Conservation (phyloP, 1,140 invertebrate species). For the Copidosoma floridanum region DNA sequence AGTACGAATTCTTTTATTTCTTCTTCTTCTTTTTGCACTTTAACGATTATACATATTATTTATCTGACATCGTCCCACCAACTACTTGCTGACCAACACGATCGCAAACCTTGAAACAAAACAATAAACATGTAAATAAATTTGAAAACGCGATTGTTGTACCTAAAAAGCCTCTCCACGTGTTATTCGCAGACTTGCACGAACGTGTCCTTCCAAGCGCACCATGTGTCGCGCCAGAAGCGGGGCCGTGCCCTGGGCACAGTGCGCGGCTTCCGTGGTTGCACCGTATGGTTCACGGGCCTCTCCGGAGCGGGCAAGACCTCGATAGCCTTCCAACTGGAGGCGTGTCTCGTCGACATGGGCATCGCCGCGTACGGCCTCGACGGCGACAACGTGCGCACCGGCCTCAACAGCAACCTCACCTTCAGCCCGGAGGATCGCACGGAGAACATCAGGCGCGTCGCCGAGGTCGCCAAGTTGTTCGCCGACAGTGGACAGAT, state of each 20-base stretch:
- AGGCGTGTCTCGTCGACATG: slow-evolving; percentile 82
- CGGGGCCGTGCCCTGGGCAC: slow-evolving; percentile 87
- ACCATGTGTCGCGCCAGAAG: slow-evolving; percentile 91
- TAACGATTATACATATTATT: too few species aligned
- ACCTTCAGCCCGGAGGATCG: slow-evolving; percentile 92
- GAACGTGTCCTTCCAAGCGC: slow-evolving; percentile 91
- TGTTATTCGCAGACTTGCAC: slow-evolving; percentile 59
- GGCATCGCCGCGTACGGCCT: slow-evolving; percentile 93
- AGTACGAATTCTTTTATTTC: background rate
- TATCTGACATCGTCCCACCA: too few species aligned
- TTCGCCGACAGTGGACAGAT: slow-evolving; percentile 98
- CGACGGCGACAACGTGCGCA: slow-evolving; percentile 97
- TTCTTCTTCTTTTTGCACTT: too few species aligned
- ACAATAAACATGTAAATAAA: too few species aligned
- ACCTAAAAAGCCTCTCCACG: background rate
- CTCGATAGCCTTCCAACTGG: slow-evolving; percentile 94
- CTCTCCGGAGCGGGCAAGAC: slow-evolving; percentile 97
- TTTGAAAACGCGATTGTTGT: background rate
- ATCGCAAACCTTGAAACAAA: too few species aligned
- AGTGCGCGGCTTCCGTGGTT: slow-evolving; percentile 91
- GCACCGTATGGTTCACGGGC: slow-evolving; percentile 98
- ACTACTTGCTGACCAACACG: too few species aligned
- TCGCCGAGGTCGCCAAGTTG: slow-evolving; percentile 95
- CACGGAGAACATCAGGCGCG: slow-evolving; percentile 95
- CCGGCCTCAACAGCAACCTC: slow-evolving; percentile 93